Evolutionary conservation across 2,888 invertebrate species (phyloP), one percentile per base, ranked within the genome.

Genomic region (Agrochola circellaris): DNA sequence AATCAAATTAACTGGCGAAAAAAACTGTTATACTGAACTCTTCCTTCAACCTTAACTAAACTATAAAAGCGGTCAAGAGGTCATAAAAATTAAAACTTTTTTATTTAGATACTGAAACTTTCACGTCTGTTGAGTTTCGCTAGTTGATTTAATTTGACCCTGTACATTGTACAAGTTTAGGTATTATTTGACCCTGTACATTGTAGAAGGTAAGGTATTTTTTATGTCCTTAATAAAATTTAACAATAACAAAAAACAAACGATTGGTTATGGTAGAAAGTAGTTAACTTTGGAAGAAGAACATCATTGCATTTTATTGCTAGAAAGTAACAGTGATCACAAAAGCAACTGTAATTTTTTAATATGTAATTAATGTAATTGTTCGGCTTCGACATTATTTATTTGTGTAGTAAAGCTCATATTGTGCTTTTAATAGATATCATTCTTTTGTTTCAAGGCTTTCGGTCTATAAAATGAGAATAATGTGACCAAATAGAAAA

Each of bases 261-360:
- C 1, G 6, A 45, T 56, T 34, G 58, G 13, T 58, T 17, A 56
- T 51, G 17, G 9, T 66, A 61, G n/a, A 73, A 66, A 66, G 61
- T 34, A 51, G 34, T 26, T 34, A 7, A 45, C 30, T 5, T 2
- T 45, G 3, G 4, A 60, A 45, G 5, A 45, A 15, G 66, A 65
- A 77, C 73, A 70, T n/a, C 6, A 56, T 34, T 51, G 17, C 11
- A 11, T 58, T 70, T 73, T 60, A 82, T 78, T 26, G 38, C 20
- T 78, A 71, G 58, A 71, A 82, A 82, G 83, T 64, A 48, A 48
- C 2, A 48, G 15, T 26, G n/a, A 17, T 42, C 26, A 67, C 26
- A 66, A 54, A 67, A 48, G 56, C 30, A 62, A 20, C 42, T n/a
- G 3, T 42, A n/a, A 56, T 62, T 61, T 30, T 56, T 71, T 51